A percentile compares a stretch with the other conserved stretches of the same genome.
These are phyloP conservation scores for Atta cephalotes DNA, from an alignment of 1,140 invertebrate species.

Conservation along the genomic window DNA sequence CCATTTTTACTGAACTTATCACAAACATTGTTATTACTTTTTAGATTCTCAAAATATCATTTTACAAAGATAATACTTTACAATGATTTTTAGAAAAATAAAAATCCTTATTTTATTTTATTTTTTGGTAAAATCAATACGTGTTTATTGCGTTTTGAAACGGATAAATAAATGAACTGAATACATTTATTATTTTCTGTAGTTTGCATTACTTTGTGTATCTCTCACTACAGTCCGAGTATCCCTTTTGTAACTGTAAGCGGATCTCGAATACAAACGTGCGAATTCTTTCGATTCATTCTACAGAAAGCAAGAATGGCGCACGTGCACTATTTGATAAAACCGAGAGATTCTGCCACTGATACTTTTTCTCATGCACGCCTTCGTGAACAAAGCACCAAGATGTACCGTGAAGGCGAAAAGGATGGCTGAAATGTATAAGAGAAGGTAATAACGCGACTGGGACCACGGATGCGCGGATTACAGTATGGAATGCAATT, in stretches of 20 bases:
- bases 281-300: constrained; percentile 39
- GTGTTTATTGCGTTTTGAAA: not conserved
- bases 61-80: too few relatives aligned
- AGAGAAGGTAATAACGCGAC: constrained; percentile 55
- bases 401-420: constrained; percentile 40
- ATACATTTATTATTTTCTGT: not conserved
- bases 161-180: not conserved
- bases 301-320: constrained; percentile 45
- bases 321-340: constrained; percentile 54
- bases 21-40: not conserved
- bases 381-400: constrained; percentile 52
- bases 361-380: constrained; percentile 55
- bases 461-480: constrained; percentile 27
- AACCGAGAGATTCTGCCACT: constrained; percentile 35
- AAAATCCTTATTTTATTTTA: not conserved
- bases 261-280: constrained; percentile 48
- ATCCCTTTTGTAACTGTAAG: constrained; percentile 44
- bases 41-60: too few relatives aligned
- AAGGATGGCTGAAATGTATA: constrained; percentile 52
- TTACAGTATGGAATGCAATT: constrained; percentile 66
- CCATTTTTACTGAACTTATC: not conserved
- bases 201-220: constrained; percentile 19
- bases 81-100: not conserved
- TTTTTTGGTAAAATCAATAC: not conserved
- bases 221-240: not conserved